Base-by-base conservation (phyloP, 1,140 invertebrate genomes). In the Rhynchophorus ferrugineus region DNA sequence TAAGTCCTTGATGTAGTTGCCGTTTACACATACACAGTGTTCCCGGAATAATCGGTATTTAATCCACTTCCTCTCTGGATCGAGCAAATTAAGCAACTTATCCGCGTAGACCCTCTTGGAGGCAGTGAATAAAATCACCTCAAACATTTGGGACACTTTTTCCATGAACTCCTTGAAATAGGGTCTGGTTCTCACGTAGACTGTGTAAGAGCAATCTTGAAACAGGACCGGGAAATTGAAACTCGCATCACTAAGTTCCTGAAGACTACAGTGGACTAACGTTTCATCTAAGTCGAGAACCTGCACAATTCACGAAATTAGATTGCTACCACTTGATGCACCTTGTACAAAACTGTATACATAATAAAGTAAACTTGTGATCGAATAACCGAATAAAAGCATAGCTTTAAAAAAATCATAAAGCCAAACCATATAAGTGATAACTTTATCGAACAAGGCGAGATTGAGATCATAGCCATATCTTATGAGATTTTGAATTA, bases 1-100 rank as follows among this genome's bases (percentile, higher is more conserved):
- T 19, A 97, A 74, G 74, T 98, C 95, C 68, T 98, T 97, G 44
- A 98, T 93, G 67, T 97, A 97, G 74, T 96, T 96, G 1, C 93
- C 93, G 73, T 93, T 91, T 7, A 96, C 87, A 66, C 89, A 91
- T 0, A 96, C 84, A 70, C 94, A 98, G 65, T 97, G 94, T 69
- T 98, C 93, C 50, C 94, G 78, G 73, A 95, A 98, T 43, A 98
- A 72, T 44, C 94, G 76, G 63, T 82, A 95, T 73, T 92, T 95
- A 51, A 96, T 95, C 72, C 90, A 84, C 58, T 85, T 84, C 38
- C 92, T 75, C 7, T 87, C 78, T 0, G 94, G 92, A 74, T 98
- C 94, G 11, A 98, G 72, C 9, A 97, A 71, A 75, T 98, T 94
- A 63, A 96, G 78, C 20, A 98, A 76, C 66, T 95, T 91, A 70